phyloP scores from a whole-genome alignment of 2,888 invertebrate genomes.

The Lithophane ornitopus region DNA sequence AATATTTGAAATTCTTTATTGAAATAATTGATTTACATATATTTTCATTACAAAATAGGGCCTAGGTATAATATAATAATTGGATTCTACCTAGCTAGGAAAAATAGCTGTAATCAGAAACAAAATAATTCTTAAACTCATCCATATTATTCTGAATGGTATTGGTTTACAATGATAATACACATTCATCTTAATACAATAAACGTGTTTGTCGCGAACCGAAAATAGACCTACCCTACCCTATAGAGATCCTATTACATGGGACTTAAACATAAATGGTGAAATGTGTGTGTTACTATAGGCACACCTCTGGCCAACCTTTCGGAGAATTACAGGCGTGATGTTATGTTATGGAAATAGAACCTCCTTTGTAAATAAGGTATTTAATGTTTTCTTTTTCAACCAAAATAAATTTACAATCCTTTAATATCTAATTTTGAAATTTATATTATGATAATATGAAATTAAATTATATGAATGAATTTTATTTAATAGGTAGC shows the following conservation, averaged over 20 bases:
- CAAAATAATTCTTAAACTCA: neutral
- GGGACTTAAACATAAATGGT: no score
- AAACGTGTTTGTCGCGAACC: neutral
- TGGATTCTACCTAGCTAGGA: no score
- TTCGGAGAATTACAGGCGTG: no score
- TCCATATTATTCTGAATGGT: neutral
- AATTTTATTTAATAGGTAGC: neutral
- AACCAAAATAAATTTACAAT: neutral
- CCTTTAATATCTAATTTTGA: neutral
- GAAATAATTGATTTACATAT: no score
- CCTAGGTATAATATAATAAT: no score
- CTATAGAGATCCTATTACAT: no score
- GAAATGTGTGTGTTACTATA: no score
- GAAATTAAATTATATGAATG: no score
- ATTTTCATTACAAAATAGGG: no score
- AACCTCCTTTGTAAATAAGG: neutral
- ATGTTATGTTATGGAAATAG: constrained; percentile 1
- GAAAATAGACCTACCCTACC: constrained; percentile 1
- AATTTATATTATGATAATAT: no score
- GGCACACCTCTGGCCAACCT: no score
- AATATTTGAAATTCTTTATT: no score
- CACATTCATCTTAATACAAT: neutral
- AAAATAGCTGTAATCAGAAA: neutral
- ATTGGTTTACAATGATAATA: neutral
- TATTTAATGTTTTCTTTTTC: neutral